Conservation (phyloP, 2,888 invertebrate species). For the Euplexia lucipara region DNA sequence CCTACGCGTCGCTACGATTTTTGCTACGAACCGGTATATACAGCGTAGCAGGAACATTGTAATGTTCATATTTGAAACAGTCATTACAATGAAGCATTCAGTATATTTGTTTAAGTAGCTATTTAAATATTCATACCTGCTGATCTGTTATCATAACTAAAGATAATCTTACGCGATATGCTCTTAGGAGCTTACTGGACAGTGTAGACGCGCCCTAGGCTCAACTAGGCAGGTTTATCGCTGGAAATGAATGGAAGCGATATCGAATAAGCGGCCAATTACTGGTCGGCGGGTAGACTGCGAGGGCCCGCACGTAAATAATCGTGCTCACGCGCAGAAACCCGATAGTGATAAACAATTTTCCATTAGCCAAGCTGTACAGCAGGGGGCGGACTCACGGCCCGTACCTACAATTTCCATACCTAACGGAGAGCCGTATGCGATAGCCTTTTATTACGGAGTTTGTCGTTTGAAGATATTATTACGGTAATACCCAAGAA, state of each 20-base stretch:
- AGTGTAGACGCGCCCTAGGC: slow-evolving; percentile 73
- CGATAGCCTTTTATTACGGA: slow-evolving; percentile 82
- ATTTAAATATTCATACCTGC: slow-evolving; percentile 47
- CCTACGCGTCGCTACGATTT: slow-evolving; percentile 38
- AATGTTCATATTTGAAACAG: slow-evolving; percentile 7
- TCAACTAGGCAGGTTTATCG: slow-evolving; percentile 81
- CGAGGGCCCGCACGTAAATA: slow-evolving; percentile 85
- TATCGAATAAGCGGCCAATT: slow-evolving; percentile 88
- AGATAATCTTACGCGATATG: slow-evolving; percentile 77
- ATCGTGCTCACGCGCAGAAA: slow-evolving; percentile 86
- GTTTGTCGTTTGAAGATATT: slow-evolving; percentile 84
- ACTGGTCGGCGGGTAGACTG: slow-evolving; percentile 80
- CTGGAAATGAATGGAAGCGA: slow-evolving; percentile 87
- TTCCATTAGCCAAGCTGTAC: slow-evolving; percentile 81
- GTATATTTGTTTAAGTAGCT: slow-evolving; percentile 35
- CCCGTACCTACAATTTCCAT: slow-evolving; percentile 79
- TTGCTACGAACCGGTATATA: slow-evolving; percentile 36
- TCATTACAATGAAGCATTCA: slow-evolving; percentile 18
- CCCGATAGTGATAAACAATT: slow-evolving; percentile 86
- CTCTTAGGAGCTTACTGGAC: slow-evolving; percentile 73
- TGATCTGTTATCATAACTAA: slow-evolving; percentile 65
- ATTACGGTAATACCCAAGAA: slow-evolving; percentile 83
- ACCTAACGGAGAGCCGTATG: slow-evolving; percentile 78
- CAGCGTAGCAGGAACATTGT: slow-evolving; percentile 28
- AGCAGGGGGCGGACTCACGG: slow-evolving; percentile 66